phyloP scores from a whole-genome alignment of 2,888 invertebrate genomes.

The Cheilosia vulpina region DNA sequence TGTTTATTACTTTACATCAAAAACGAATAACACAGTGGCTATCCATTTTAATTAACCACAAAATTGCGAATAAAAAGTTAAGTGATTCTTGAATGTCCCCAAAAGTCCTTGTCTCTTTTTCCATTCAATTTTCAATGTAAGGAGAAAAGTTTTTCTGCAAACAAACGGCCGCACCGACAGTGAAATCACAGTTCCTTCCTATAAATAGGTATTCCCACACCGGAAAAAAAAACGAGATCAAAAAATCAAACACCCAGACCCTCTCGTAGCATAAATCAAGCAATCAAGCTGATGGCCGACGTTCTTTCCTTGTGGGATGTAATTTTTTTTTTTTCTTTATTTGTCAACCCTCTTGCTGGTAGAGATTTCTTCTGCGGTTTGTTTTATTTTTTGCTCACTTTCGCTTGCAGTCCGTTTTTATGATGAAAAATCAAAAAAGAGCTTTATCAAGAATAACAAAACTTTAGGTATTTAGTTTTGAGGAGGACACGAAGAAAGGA shows the following conservation, averaged over 20 bases:
- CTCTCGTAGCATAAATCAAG: conserved; percentile 58
- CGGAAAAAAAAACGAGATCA: conserved; percentile 4
- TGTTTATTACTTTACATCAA: neutral
- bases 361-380: conserved; percentile 12
- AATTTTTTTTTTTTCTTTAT: neutral
- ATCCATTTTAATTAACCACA: conserved; percentile 19
- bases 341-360: conserved; percentile 28
- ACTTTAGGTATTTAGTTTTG: conserved; percentile 5
- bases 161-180: conserved; percentile 11
- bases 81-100: neutral
- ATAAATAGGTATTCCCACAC: conserved; percentile 1
- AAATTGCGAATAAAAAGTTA: neutral
- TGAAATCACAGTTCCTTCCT: conserved; percentile 30
- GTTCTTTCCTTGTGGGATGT: conserved; percentile 2
- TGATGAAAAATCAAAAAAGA: conserved; percentile 36
- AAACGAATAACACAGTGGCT: neutral
- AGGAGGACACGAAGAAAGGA: conserved; percentile 1
- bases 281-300: conserved; percentile 57
- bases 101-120: neutral
- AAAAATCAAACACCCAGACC: conserved; percentile 19
- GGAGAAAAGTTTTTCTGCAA: neutral
- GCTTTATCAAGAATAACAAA: conserved; percentile 30
- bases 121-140: neutral
- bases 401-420: conserved; percentile 21
- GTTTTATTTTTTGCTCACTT: conserved; percentile 32